Percentiles rank a stretch among this genome's conserved stretches.
Evolutionary conservation across 2,797 vertebrate species (phyloP).

Genomic region (Remorina albescens): DNA sequence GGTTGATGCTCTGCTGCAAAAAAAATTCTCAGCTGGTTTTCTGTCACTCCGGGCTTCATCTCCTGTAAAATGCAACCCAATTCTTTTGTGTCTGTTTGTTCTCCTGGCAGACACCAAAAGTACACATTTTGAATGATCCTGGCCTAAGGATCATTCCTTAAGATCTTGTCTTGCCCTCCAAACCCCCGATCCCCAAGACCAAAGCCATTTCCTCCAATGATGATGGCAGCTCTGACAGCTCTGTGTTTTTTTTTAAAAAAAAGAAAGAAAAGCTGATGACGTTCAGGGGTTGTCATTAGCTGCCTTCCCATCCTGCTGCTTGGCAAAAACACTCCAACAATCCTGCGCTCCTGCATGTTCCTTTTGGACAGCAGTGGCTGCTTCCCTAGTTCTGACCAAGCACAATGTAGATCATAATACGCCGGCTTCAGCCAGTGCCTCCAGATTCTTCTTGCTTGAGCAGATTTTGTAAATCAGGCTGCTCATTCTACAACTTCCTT

Average conservation of each 20-base stretch:
- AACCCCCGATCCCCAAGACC: neutral
- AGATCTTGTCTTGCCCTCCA: neutral
- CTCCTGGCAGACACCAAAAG: no score
- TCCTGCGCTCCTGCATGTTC: conserved; percentile 3
- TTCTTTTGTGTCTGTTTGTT: neutral
- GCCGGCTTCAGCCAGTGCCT: conserved; percentile 66
- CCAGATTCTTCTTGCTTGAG: conserved; percentile 48
- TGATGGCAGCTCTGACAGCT: neutral
- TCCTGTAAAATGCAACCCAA: neutral
- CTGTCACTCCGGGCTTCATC: conserved; percentile 5
- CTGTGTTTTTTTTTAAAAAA: no score
- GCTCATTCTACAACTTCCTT: conserved; percentile 9
- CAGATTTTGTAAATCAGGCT: conserved; percentile 23
- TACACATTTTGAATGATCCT: neutral
- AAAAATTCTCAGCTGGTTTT: conserved; percentile 15
- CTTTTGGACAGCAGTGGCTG: conserved; percentile 19
- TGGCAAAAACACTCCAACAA: neutral
- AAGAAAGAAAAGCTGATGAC: conserved; percentile 9
- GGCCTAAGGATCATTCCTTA: neutral
- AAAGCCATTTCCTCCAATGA: conserved; percentile 32
- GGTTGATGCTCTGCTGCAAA: conserved; percentile 29
- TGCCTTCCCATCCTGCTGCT: conserved; percentile 16
- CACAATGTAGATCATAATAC: conserved; percentile 55
- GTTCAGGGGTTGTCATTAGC: conserved; percentile 1
- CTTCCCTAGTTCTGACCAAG: conserved; percentile 47